These are phyloP conservation scores for Stomorhina lunata DNA, from an alignment of 2,888 invertebrate species.

Conservation along the genomic window DNA sequence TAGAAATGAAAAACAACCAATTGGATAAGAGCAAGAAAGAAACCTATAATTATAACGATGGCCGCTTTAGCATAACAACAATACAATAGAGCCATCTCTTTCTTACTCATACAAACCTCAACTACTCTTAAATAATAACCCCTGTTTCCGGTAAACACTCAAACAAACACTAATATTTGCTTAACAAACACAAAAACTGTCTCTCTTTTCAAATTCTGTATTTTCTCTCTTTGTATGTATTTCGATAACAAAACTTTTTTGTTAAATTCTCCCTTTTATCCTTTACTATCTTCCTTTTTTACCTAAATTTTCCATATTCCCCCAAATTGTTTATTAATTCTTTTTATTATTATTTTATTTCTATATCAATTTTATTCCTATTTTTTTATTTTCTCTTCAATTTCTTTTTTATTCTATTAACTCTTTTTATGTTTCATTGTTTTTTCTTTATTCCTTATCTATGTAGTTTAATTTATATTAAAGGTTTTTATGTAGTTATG, in stretches of 20 bases:
- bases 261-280: too few species aligned
- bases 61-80: conserved; percentile 75
- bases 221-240: neutral
- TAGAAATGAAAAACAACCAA: conserved; percentile 69
- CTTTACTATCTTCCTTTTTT: too few species aligned
- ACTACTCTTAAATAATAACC: conserved; percentile 59
- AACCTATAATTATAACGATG: conserved; percentile 79
- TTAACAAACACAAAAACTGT: neutral
- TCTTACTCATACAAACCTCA: neutral
- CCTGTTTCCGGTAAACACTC: conserved; percentile 61
- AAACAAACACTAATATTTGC: neutral
- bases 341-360: neutral
- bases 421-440: too few species aligned
- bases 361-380: neutral
- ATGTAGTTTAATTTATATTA: conserved; percentile 28
- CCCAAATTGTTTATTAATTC: neutral
- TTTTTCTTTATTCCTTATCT: neutral
- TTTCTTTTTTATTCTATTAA: neutral
- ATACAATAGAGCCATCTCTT: conserved; percentile 38
- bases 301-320: too few species aligned
- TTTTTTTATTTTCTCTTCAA: conserved; percentile 1
- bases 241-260: neutral
- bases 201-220: neutral
- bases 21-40: conserved; percentile 67
- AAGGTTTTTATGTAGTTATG: conserved; percentile 45